phyloP scores from a whole-genome alignment of 2,113 vertebrate species.

The Python bivittatus region DNA sequence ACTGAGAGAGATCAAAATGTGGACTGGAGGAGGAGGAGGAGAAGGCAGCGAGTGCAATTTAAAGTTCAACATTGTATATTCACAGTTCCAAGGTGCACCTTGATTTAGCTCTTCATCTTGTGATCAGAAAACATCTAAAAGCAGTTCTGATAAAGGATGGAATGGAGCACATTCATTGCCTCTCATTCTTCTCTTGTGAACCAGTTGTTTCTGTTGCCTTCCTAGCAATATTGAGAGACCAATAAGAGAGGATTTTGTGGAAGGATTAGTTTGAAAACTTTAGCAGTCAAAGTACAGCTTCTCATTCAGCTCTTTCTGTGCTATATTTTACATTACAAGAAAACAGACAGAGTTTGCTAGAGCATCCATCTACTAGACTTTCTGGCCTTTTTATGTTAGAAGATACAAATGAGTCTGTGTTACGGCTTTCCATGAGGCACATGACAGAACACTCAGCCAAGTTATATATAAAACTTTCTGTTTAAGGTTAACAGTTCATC shows the following conservation, averaged over 20 bases:
- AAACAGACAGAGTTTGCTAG: neutral
- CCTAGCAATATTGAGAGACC: neutral
- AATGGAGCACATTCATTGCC: neutral
- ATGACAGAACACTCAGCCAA: conserved; percentile 36
- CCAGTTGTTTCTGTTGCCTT: neutral
- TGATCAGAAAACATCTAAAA: neutral
- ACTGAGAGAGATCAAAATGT: neutral
- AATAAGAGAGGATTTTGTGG: neutral
- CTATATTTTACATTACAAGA: neutral
- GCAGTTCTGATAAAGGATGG: neutral
- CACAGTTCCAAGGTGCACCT: no score
- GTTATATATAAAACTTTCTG: neutral
- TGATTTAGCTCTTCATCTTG: neutral
- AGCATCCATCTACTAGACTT: neutral
- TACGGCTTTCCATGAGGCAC: neutral
- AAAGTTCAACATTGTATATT: no score
- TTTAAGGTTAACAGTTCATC: conserved; percentile 12
- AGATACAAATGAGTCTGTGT: conserved; percentile 7
- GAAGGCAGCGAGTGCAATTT: no score
- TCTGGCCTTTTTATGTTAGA: conserved; percentile 2
- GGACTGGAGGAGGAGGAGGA: no score
- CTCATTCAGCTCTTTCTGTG: neutral
- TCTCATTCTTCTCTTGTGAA: neutral
- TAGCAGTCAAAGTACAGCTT: neutral
- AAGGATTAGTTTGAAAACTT: neutral